A percentile compares a stretch with the other conserved stretches of the same genome.
Conservation (phyloP, 2,888 invertebrate species). For the Cepaea hortensis region DNA sequence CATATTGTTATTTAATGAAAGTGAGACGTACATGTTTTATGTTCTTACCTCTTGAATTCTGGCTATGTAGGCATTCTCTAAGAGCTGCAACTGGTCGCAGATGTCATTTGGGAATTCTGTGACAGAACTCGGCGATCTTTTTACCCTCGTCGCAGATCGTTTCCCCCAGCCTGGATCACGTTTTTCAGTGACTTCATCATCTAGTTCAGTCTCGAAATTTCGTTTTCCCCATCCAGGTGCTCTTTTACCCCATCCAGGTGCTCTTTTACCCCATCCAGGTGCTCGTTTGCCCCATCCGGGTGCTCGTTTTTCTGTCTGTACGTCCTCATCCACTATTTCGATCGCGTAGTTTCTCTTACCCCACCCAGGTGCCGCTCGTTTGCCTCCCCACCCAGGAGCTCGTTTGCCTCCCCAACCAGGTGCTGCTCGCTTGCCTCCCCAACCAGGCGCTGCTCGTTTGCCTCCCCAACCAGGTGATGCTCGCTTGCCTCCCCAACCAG, state of each 20-base stretch:
- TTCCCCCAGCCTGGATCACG: conserved; percentile 50
- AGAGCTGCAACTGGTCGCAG: not conserved
- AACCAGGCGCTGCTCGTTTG: conserved; percentile 62
- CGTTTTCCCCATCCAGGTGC: conserved; percentile 64
- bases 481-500: conserved; percentile 32
- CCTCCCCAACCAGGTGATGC: conserved; percentile 54
- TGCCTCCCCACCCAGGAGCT: conserved; percentile 50
- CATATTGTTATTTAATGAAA: too few relatives aligned
- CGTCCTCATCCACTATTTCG: conserved; percentile 49
- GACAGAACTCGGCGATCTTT: conserved; percentile 49
- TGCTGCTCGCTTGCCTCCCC: conserved; percentile 63
- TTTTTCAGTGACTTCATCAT: conserved; percentile 37
- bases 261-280: conserved; percentile 66
- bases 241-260: conserved; percentile 55
- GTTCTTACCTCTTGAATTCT: conserved; percentile 8
- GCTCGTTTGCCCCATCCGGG: conserved; percentile 53
- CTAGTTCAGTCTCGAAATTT: conserved; percentile 47
- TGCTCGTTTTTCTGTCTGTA: conserved; percentile 4
- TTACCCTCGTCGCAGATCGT: conserved; percentile 63
- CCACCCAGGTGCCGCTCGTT: conserved; percentile 49
- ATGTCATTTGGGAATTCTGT: not conserved
- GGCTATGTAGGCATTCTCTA: not conserved
- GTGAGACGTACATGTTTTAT: not conserved
- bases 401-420: conserved; percentile 65
- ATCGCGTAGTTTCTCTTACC: conserved; percentile 56